Evolutionary conservation across 1,140 invertebrate genomes (phyloP), one percentile per base, ranked within the genome.

Genomic region (Drosophila littoralis): DNA sequence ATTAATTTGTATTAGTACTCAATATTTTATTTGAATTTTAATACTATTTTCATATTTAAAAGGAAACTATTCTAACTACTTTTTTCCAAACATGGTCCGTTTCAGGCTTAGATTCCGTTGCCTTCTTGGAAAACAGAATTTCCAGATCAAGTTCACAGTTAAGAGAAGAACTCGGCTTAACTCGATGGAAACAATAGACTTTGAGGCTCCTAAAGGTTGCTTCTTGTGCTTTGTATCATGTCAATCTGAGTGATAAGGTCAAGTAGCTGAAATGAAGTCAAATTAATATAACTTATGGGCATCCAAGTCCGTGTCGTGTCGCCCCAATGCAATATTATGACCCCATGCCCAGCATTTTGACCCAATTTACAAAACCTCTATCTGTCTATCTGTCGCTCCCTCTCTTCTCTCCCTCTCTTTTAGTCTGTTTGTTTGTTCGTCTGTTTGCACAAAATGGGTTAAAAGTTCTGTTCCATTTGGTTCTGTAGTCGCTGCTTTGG

Each of bases 391-490:
- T 15, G 32, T 1, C 17, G 32, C n/a, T 43, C 28, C 10, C 50
- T 63, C 36, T 13, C 42, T 43, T 54, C 50, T 52, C 10, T n/a
- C 68, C 28, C 36, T 51, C 35, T 54, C 63, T 75, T 54, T 43
- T 69, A 33, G 15, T 64, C 48, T 77, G 79, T 82, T 88, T 81
- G 71, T 77, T 76, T 67, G 81, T 77, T 70, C 38, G 78, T 66
- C 81, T 81, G 79, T 74, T 81, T 79, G 75, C 75, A 40, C 64
- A 60, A 81, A 86, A 86, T 86, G 83, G 83, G 79, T 82, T 86
- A 77, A 81, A 79, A 86, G 70, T 85, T 85, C 54, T 48, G 32
- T 57, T 36, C 35, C 38, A 35, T 71, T 64, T 55, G 52, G 38
- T 35, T 59, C 36, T 61, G 69, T 57, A 64, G 50, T 48, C 59